phyloP scores from a whole-genome alignment of 2,888 invertebrate genomes.

The Didymodactylos carnosus region DNA sequence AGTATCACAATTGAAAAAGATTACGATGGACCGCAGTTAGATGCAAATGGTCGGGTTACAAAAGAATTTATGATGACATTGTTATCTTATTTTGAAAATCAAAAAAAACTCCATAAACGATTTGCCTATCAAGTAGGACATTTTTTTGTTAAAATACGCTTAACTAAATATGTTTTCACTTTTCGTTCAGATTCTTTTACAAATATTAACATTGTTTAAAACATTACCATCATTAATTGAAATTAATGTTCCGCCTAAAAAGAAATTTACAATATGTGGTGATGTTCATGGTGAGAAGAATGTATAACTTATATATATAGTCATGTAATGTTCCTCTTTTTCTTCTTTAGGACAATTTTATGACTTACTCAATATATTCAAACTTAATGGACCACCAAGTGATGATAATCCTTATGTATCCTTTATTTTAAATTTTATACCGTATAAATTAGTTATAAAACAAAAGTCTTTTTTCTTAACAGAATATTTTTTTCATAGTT shows the following conservation, averaged over 20 bases:
- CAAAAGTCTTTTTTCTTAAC: not conserved
- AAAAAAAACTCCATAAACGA: constrained; percentile 80
- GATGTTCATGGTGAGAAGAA: constrained; percentile 98
- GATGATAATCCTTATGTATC: constrained; percentile 74
- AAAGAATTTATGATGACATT: constrained; percentile 66
- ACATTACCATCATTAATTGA: constrained; percentile 69
- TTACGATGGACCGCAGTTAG: constrained; percentile 68
- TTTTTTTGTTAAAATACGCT: not conserved
- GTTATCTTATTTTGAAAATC: constrained; percentile 66
- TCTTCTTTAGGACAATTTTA: constrained; percentile 98
- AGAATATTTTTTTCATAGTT: not conserved
- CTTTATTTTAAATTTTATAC: not conserved
- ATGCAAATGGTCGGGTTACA: constrained; percentile 51
- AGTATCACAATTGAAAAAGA: constrained; percentile 74
- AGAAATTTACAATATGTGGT: constrained; percentile 90
- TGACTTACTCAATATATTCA: constrained; percentile 88
- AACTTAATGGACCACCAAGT: constrained; percentile 84
- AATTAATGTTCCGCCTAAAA: constrained; percentile 52
- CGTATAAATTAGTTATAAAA: not conserved
- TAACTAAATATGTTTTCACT: not conserved
- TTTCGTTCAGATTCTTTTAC: constrained; percentile 60
- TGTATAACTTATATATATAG: no score
- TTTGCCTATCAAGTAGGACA: constrained; percentile 51
- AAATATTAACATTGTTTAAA: constrained; percentile 63
- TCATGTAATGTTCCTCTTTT: no score